phyloP scores from a whole-genome alignment of 2,113 vertebrate species.

The Sciurus niger region DNA sequence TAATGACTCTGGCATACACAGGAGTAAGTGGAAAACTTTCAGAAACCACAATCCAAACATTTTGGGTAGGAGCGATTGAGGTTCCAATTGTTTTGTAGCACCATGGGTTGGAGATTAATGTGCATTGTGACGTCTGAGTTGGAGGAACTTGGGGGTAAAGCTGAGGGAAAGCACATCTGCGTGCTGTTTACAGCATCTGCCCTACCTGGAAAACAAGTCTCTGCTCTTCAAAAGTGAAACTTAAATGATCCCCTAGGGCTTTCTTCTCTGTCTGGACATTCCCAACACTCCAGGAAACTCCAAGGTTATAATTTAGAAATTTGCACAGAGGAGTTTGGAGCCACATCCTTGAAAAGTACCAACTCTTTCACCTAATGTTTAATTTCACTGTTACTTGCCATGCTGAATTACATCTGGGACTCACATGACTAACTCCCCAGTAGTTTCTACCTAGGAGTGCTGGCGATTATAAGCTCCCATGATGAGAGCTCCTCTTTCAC shows the following conservation, averaged over 20 bases:
- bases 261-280: not conserved
- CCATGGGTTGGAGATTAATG: not conserved
- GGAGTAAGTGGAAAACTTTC: slow-evolving; percentile 61
- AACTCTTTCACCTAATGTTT: not conserved
- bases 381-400: not conserved
- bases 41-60: slow-evolving; percentile 62
- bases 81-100: not conserved
- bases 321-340: not conserved
- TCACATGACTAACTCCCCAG: not conserved
- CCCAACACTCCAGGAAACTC: not conserved
- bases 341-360: not conserved
- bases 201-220: slow-evolving; percentile 44
- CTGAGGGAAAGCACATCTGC: not conserved
- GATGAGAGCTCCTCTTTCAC: not conserved
- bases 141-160: not conserved
- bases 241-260: not conserved
- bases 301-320: not conserved
- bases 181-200: slow-evolving; percentile 4
- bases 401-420: not conserved
- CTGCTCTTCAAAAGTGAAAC: slow-evolving; percentile 52
- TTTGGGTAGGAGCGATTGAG: not conserved
- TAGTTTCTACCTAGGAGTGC: not conserved
- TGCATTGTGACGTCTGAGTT: slow-evolving; percentile 1
- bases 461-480: too few species aligned
- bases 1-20: slow-evolving; percentile 73